Base-by-base conservation (phyloP, 2,888 invertebrate species). In the Aphidius colemani region DNA sequence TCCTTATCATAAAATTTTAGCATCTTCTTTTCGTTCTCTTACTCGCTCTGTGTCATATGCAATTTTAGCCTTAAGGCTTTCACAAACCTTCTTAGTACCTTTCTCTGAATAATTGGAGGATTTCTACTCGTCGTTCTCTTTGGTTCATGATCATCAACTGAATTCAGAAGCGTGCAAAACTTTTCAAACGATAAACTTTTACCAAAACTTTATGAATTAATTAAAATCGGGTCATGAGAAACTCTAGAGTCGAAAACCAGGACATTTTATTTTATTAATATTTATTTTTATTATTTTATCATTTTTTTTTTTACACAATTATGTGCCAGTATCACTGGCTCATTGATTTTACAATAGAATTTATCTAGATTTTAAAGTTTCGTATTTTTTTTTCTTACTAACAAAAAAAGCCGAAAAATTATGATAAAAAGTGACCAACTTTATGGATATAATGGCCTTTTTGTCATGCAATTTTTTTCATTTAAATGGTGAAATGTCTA, bases 151-250 rank as follows among this genome's bases (percentile, higher is more conserved):
- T 46, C 59, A 41, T 56, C 46, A 53, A 61, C 60, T 49, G 61
- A 64, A 64, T 56, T 57, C 46, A 7, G 6, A 45, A 10, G 46
- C 57, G 30, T 41, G 59, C 63, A 64, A 30, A 66, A 70, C 70
- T 70, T 67, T 66, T 61, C 53, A 60, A 68, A 65, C 70, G 69
- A 69, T 71, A 69, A 72, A 70, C 69, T 72, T 70, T 61, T 11
- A 7, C 30, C 8, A 67, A 67, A 69, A 70, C 53, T 58, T 70
- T 65, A 60, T 68, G 68, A 70, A 74, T 74, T 74, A 74, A 74
- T 74, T 74, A 73, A 69, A 74, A 71, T 69, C 70, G 64, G 69
- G 68, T 70, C 69, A 66, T 59, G 55, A 62, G 53, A 64, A 64
- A 46, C 30, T 44, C 60, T 53, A 66, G 56, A 57, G 61, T 59